These are phyloP conservation scores for Anguilla marmorata DNA, from an alignment of 2,797 vertebrate species.

Conservation along the genomic window DNA sequence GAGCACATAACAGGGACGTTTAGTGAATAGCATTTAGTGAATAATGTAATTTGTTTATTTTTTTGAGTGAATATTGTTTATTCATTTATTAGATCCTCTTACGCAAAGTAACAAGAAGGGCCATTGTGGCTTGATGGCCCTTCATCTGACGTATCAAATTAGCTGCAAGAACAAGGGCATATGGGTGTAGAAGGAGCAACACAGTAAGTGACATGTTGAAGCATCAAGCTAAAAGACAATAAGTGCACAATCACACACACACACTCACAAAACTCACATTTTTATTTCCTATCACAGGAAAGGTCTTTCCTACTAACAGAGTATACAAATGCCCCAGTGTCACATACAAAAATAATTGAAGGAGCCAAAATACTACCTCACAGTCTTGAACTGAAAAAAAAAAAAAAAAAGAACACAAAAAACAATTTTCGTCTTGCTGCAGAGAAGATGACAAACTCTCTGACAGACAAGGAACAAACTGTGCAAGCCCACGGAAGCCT, in stretches of 20 bases:
- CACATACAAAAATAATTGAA: neutral
- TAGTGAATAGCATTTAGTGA: neutral
- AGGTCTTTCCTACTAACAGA: neutral
- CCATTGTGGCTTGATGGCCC: neutral
- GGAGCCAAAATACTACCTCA: neutral
- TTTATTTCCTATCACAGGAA: neutral
- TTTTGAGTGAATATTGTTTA: neutral
- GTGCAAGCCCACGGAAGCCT: neutral
- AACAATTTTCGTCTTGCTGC: neutral
- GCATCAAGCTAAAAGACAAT: neutral
- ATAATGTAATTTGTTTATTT: neutral
- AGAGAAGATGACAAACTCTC: neutral
- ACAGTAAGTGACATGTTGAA: neutral
- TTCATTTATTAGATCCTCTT: neutral
- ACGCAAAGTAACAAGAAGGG: neutral
- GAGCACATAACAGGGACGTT: too few relatives aligned
- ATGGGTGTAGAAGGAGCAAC: neutral
- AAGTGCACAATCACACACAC: neutral
- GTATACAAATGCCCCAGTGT: neutral
- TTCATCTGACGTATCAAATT: neutral
- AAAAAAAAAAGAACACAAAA: too few relatives aligned
- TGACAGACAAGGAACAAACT: neutral
- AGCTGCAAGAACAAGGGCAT: neutral
- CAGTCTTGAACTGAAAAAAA: neutral
- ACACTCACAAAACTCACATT: neutral